phyloP scores from a whole-genome alignment of 2,797 vertebrate genomes.

The Simalia tracyae region DNA sequence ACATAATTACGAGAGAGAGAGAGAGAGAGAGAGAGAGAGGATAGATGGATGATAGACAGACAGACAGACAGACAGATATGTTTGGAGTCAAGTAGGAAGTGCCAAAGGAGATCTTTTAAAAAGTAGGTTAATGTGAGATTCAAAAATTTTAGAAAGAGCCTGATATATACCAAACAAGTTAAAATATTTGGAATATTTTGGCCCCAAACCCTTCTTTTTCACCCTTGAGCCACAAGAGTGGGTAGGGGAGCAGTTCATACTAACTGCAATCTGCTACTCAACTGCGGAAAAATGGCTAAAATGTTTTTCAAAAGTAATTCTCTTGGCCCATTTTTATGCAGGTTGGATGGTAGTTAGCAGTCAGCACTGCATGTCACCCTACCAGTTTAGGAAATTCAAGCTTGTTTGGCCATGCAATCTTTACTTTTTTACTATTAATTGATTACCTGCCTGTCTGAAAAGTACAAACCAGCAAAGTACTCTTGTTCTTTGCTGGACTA shows the following conservation, averaged over 20 bases:
- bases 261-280: neutral
- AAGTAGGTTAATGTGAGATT: neutral
- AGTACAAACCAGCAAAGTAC: neutral
- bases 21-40: too few relatives aligned
- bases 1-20: too few relatives aligned
- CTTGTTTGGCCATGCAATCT: neutral
- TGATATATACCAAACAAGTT: neutral
- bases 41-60: neutral
- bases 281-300: neutral
- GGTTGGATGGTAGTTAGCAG: neutral
- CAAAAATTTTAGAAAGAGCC: neutral
- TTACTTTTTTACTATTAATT: neutral
- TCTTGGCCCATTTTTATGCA: neutral
- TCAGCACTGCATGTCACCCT: neutral
- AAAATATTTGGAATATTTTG: neutral
- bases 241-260: neutral
- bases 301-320: neutral
- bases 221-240: neutral
- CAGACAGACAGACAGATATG: neutral
- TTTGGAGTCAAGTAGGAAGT: neutral
- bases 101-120: neutral
- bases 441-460: neutral
- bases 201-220: neutral
- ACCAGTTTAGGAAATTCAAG: neutral
- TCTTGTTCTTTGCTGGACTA: neutral